Percentiles rank a stretch among this genome's conserved stretches.
Conservation (phyloP, 2,797 vertebrate genomes). For the Distichodus sexfasciatus region DNA sequence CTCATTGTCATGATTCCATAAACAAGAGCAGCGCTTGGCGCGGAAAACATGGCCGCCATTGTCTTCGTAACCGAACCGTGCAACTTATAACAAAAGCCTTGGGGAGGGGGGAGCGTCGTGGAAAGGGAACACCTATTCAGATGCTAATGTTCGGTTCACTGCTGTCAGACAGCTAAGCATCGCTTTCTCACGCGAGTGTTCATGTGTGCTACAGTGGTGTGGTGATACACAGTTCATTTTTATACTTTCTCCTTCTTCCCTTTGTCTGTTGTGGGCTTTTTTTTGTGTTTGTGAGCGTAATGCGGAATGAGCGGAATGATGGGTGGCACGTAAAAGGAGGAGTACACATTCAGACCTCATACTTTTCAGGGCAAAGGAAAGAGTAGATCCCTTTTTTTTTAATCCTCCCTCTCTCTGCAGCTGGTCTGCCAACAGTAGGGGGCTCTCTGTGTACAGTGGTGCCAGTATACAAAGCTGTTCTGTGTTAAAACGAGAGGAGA, state of each 20-base stretch:
- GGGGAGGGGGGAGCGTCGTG: slow-evolving; percentile 41
- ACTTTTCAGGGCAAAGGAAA: slow-evolving; percentile 15
- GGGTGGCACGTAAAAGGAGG: slow-evolving; percentile 26
- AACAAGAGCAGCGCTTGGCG: slow-evolving; percentile 56
- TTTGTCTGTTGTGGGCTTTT: no score
- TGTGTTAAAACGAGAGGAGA: slow-evolving; percentile 55
- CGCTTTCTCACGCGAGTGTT: slow-evolving; percentile 43
- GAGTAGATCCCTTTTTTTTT: not conserved
- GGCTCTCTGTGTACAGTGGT: slow-evolving; percentile 21
- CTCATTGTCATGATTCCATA: slow-evolving; percentile 60
- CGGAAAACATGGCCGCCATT: slow-evolving; percentile 62
- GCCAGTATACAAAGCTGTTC: slow-evolving; percentile 50
- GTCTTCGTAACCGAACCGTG: slow-evolving; percentile 59
- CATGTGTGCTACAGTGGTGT: slow-evolving; percentile 24
- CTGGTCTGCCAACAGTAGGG: slow-evolving; percentile 8
- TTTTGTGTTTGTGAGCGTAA: slow-evolving; percentile 12
- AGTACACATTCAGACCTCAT: slow-evolving; percentile 1
- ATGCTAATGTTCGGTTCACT: slow-evolving; percentile 67
- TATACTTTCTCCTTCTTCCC: not conserved
- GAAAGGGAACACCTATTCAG: slow-evolving; percentile 59
- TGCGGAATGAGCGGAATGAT: slow-evolving; percentile 5
- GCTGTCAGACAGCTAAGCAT: slow-evolving; percentile 62
- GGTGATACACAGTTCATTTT: slow-evolving; percentile 10
- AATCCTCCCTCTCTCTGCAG: not conserved
- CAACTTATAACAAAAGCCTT: slow-evolving; percentile 60